Evolutionary conservation across 2,888 invertebrate genomes (phyloP).

Genomic region (Deilephila elpenor): DNA sequence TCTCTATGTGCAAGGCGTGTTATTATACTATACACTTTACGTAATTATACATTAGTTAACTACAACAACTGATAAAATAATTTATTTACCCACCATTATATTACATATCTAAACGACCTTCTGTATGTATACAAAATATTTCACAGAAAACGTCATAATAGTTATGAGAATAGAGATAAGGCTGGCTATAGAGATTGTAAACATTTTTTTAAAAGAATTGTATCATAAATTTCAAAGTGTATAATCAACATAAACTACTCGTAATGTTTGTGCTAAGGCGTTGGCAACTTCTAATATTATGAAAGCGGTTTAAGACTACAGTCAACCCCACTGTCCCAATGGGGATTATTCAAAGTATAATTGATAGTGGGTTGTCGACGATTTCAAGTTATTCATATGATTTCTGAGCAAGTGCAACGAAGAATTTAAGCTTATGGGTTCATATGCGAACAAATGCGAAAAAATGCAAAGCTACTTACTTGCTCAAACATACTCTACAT

Average conservation of each 20-base stretch:
- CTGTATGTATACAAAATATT: neutral
- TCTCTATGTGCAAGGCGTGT: neutral
- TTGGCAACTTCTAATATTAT: too few species aligned
- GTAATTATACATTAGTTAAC: neutral
- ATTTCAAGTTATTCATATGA: too few species aligned
- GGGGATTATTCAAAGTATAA: too few species aligned
- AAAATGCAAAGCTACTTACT: neutral
- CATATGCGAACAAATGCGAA: neutral
- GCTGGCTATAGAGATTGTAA: too few species aligned
- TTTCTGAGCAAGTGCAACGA: too few species aligned
- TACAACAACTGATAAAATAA: neutral
- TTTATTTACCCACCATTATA: neutral
- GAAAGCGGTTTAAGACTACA: too few species aligned
- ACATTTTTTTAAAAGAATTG: too few species aligned
- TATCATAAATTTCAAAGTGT: too few species aligned
- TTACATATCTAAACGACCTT: slow-evolving; percentile 1
- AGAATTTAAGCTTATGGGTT: neutral
- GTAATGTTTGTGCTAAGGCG: too few species aligned
- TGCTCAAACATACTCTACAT: neutral
- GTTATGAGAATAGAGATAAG: neutral
- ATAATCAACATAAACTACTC: too few species aligned
- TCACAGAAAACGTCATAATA: neutral
- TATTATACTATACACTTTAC: neutral
- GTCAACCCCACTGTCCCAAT: too few species aligned
- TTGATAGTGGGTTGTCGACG: too few species aligned